Evolutionary conservation across 2,113 vertebrate genomes (phyloP).

Genomic region (Bambusicola thoracicus): DNA sequence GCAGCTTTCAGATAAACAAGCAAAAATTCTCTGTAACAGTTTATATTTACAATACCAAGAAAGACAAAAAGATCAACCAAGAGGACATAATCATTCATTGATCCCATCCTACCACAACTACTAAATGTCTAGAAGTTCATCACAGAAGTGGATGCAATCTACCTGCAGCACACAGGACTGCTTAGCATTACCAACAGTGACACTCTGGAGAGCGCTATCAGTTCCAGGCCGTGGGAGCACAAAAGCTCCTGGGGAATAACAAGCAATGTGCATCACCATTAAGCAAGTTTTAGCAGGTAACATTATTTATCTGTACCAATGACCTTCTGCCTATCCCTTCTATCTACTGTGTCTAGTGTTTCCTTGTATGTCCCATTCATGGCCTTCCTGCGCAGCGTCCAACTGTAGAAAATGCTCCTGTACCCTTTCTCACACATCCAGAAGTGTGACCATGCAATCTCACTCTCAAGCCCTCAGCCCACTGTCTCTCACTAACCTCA

Average conservation of each 20-base stretch:
- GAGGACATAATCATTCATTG: not conserved
- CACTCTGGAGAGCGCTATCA: not conserved
- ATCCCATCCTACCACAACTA: not conserved
- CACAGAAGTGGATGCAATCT: not conserved
- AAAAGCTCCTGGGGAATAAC: not conserved
- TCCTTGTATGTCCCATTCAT: not conserved
- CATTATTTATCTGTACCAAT: not conserved
- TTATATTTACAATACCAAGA: not conserved
- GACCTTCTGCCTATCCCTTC: not conserved
- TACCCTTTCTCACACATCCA: not conserved
- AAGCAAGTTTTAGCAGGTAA: not conserved
- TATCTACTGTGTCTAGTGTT: not conserved
- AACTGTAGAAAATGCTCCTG: not conserved
- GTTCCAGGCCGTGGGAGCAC: not conserved
- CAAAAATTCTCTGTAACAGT: not conserved
- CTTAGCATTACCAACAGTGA: not conserved
- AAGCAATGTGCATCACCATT: not conserved
- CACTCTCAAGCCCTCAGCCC: not conserved
- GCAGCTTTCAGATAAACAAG: not conserved
- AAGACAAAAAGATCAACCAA: not conserved
- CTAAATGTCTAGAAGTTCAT: not conserved
- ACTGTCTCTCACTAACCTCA: not conserved
- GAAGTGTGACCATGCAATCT: not conserved
- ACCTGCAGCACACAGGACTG: not conserved
- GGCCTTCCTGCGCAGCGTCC: not conserved